Conservation (phyloP, 2,888 invertebrate species). For the Eilema griseolum region DNA sequence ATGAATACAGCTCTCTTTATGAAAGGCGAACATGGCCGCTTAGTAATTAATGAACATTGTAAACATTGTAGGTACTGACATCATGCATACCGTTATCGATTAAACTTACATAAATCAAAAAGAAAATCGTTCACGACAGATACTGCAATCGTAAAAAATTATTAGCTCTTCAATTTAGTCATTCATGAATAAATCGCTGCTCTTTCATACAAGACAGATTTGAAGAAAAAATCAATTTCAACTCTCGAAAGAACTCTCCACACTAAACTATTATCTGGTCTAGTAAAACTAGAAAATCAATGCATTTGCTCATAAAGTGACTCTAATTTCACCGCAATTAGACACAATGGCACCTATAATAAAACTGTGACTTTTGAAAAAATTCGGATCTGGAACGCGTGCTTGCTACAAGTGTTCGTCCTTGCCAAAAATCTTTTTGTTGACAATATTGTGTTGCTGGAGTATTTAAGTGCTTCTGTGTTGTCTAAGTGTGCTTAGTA, state of each 20-base stretch:
- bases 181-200: background rate
- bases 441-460: too few relatives aligned
- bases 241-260: background rate
- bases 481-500: too few relatives aligned
- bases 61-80: slow-evolving; percentile 25
- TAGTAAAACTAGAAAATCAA: too few relatives aligned
- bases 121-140: slow-evolving; percentile 18
- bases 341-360: too few relatives aligned
- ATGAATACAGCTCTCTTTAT: slow-evolving; percentile 1
- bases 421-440: too few relatives aligned
- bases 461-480: too few relatives aligned
- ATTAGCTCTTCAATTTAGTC: slow-evolving; percentile 4
- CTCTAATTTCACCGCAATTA: too few relatives aligned
- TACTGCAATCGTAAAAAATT: slow-evolving; percentile 31
- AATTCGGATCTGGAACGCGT: too few relatives aligned
- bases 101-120: slow-evolving; percentile 34
- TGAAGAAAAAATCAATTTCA: background rate
- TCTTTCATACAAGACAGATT: background rate
- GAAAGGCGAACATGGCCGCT: slow-evolving; percentile 18
- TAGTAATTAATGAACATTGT: slow-evolving; percentile 46
- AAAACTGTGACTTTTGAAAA: too few relatives aligned
- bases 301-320: too few relatives aligned
- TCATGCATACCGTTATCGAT: slow-evolving; percentile 21
- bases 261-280: background rate
- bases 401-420: too few relatives aligned